Conservation (phyloP, 2,797 vertebrate species). For the Gephyroberyx darwinii region DNA sequence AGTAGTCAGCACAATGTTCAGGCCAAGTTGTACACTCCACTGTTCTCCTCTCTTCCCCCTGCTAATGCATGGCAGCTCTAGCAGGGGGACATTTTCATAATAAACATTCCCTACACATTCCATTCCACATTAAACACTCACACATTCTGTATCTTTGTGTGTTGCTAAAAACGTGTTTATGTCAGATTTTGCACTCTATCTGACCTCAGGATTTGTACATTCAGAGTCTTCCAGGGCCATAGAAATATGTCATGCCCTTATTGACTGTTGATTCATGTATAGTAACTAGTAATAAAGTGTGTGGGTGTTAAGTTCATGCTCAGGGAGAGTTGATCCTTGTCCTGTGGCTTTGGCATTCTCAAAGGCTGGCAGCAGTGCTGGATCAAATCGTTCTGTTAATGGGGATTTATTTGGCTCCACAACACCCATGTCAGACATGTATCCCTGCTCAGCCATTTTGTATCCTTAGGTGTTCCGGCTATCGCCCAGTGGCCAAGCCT, state of each 20-base stretch:
- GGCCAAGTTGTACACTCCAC: constrained; percentile 14
- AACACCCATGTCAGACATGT: constrained; percentile 70
- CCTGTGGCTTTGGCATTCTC: constrained; percentile 70
- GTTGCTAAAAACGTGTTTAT: constrained; percentile 45
- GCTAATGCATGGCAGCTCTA: too few species aligned
- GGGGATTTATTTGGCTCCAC: constrained; percentile 73
- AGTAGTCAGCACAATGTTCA: constrained; percentile 29
- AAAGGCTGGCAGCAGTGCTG: constrained; percentile 70
- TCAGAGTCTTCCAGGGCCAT: constrained; percentile 26
- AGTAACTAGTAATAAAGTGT: constrained; percentile 63
- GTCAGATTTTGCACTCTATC: constrained; percentile 37
- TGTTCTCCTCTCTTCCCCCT: constrained; percentile 34
- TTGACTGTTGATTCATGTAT: constrained; percentile 64
- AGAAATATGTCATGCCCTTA: constrained; percentile 50
- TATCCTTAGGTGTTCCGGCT: constrained; percentile 71
- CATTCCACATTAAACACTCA: constrained; percentile 34
- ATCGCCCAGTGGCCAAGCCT: constrained; percentile 46
- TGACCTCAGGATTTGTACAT: constrained; percentile 42
- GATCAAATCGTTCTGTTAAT: constrained; percentile 69
- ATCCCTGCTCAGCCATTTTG: constrained; percentile 66
- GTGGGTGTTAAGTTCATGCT: constrained; percentile 66
- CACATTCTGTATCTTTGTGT: constrained; percentile 38
- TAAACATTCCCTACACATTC: constrained; percentile 55
- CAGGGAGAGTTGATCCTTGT: constrained; percentile 73
- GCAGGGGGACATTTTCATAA: constrained; percentile 43